Percentiles rank a stretch among this genome's conserved stretches.
phyloP scores from a whole-genome alignment of 2,888 invertebrate species.

The Macrosiphum euphorbiae region DNA sequence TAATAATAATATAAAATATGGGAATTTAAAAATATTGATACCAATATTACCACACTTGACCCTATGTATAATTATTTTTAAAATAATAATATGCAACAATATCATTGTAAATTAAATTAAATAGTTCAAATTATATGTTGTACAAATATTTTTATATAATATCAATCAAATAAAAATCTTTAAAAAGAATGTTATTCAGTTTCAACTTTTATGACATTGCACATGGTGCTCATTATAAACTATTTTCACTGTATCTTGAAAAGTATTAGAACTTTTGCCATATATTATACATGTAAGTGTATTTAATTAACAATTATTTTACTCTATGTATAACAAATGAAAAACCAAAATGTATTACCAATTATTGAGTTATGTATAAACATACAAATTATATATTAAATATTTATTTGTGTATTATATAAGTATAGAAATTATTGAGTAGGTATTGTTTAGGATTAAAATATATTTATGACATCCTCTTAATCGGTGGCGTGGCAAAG shows the following conservation, averaged over 20 bases:
- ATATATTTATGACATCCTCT: neutral
- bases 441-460: neutral
- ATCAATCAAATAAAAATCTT: neutral
- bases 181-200: neutral
- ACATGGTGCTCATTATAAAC: neutral
- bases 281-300: neutral
- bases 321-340: neutral
- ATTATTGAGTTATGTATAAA: neutral
- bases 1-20: no score
- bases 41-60: no score
- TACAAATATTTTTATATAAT: neutral
- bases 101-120: neutral
- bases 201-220: neutral
- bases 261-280: neutral
- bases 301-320: neutral
- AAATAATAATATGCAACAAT: neutral
- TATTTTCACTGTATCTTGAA: neutral
- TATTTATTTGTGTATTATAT: neutral
- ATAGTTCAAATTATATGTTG: neutral
- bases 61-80: neutral
- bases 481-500: no score
- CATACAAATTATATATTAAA: neutral
- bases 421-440: neutral
- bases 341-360: slow-evolving; percentile 6
- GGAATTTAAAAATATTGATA: no score